Base-by-base conservation (phyloP, 2,888 invertebrate genomes). In the Alviniconcha strummeri region DNA sequence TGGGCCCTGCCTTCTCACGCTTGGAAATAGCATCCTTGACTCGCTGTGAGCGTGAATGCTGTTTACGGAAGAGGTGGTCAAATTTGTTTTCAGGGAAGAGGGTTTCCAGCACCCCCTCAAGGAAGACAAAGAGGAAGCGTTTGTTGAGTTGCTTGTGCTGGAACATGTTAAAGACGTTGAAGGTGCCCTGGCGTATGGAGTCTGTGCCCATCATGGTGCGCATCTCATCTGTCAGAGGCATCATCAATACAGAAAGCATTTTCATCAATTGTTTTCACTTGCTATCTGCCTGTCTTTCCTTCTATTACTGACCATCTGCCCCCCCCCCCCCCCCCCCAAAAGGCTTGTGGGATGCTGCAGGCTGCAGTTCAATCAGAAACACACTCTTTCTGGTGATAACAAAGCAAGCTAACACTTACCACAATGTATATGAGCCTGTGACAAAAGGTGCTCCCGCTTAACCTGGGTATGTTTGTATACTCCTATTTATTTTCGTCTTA, bases 131-230 rank as follows among this genome's bases (percentile, higher is more conserved):
- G 80, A 97, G 94, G 82, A 98, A 95, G 90, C 98, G 95, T 91
- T 96, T 95, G 94, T 98, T 98, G 84, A 98, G 95, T 89, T 96
- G 96, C 88, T 96, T 96, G 89, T 96, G 96, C 94, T 98, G 98
- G 90, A 98, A 97, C 90, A 98, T 95, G 91, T 97, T 97, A 93
- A 98, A 98, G 56, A 98, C 96, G 17, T 96, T 96, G 82, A 97
- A 94, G 17, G 97, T 94, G 6, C 98, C 98, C 88, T 96, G 95
- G 54, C 97, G 95, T 5, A 97, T 97, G 4, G 97, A 97, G 91
- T 98, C 97, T 75, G 96, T 96, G 0, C 98, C 98, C 84, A 98
- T 96, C 89, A 98, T 96, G 91, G 97, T 97, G 89, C 97, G 96
- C 85, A 98, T 94, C 93, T 98, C 98, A 94, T 98, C 98, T 96